A percentile compares a stretch with the other conserved stretches of the same genome.
Conservation (phyloP, 2,113 vertebrate species). For the Campylorhamphus procurvoides region DNA sequence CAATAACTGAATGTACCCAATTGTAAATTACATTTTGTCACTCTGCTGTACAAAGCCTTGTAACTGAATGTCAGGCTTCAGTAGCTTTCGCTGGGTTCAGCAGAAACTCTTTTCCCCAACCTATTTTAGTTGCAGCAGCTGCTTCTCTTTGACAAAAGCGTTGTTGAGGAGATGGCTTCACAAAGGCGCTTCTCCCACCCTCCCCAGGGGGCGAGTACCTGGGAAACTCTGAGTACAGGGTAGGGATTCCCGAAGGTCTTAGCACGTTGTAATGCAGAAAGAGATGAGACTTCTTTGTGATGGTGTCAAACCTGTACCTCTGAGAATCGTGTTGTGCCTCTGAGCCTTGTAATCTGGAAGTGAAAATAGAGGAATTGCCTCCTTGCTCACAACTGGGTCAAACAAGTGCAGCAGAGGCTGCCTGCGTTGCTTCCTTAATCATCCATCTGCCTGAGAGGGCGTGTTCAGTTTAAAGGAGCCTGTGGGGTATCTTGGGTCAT, state of each 20-base stretch:
- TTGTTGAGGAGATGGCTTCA: neutral
- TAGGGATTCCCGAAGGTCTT: neutral
- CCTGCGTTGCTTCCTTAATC: neutral
- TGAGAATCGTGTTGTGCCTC: neutral
- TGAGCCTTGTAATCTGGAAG: neutral
- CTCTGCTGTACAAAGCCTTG: neutral
- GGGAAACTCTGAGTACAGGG: neutral
- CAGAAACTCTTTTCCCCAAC: neutral
- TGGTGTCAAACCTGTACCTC: neutral
- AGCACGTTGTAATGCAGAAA: neutral
- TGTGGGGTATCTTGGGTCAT: neutral
- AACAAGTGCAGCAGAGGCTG: neutral
- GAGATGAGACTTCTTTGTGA: neutral
- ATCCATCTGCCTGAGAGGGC: neutral
- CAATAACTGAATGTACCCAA: neutral
- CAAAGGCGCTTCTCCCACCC: neutral
- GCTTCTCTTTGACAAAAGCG: neutral
- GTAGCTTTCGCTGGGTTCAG: neutral
- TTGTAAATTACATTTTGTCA: neutral
- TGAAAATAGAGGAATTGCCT: neutral
- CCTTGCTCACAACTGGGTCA: neutral
- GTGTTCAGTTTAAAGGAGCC: neutral
- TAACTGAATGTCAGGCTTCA: neutral
- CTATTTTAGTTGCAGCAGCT: neutral
- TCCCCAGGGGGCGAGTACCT: neutral